These are phyloP conservation scores for Clarias gariepinus DNA, from an alignment of 2,113 vertebrate genomes.

Conservation along the genomic window DNA sequence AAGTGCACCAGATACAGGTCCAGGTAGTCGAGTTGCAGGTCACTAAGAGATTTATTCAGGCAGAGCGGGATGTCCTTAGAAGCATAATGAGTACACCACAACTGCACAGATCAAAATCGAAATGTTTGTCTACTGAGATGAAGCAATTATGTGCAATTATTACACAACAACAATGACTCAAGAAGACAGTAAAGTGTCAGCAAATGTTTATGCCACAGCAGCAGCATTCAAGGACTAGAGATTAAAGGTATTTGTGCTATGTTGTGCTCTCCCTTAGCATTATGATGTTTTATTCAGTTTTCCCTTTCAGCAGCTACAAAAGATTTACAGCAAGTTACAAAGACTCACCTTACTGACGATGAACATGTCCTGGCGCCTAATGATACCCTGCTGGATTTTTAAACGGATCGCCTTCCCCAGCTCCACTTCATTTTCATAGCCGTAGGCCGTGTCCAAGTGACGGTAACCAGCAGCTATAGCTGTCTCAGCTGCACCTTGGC, in stretches of 20 bases:
- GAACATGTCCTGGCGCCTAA: conserved; percentile 73
- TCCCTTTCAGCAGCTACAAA: neutral
- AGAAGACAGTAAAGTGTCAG: neutral
- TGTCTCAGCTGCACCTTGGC: conserved; percentile 65
- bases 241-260: neutral
- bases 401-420: conserved; percentile 70
- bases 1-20: conserved; percentile 78
- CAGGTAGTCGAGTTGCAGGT: conserved; percentile 73
- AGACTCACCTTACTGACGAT: conserved; percentile 72
- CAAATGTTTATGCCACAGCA: neutral
- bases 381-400: conserved; percentile 71
- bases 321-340: neutral
- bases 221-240: neutral
- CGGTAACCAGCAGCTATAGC: conserved; percentile 76
- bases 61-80: conserved; percentile 69
- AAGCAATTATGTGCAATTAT: neutral
- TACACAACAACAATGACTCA: neutral
- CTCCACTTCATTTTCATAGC: conserved; percentile 68
- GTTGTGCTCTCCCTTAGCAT: neutral
- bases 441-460: conserved; percentile 72
- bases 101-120: conserved; percentile 52
- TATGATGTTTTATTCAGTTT: neutral
- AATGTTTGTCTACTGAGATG: neutral
- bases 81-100: conserved; percentile 68
- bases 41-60: conserved; percentile 66